phyloP scores from a whole-genome alignment of 2,113 vertebrate genomes.

The Silurus asotus region DNA sequence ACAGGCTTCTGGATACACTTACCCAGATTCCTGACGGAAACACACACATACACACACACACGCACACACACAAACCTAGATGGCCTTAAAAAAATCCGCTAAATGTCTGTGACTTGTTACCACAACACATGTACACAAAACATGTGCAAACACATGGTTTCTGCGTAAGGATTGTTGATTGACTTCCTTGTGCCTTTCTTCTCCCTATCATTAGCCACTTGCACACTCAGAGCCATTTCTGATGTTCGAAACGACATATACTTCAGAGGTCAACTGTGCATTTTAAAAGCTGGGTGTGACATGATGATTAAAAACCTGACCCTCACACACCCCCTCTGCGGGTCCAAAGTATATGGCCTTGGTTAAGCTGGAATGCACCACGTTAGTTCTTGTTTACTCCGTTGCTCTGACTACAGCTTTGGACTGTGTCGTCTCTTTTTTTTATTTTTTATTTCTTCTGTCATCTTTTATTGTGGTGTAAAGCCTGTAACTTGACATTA shows the following conservation, averaged over 20 bases:
- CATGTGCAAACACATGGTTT: neutral
- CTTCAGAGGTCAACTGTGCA: slow-evolving; percentile 18
- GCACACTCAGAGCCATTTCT: slow-evolving; percentile 8
- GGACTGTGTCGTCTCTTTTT: slow-evolving; percentile 3
- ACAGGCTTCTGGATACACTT: slow-evolving; percentile 17
- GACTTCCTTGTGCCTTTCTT: slow-evolving; percentile 8
- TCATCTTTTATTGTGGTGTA: neutral
- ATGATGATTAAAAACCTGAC: slow-evolving; percentile 36
- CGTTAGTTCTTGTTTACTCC: slow-evolving; percentile 34
- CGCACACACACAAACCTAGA: neutral
- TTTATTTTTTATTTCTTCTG: neutral
- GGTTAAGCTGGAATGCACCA: slow-evolving; percentile 37
- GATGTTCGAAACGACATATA: neutral
- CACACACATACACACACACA: neutral
- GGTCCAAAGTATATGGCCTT: slow-evolving; percentile 36
- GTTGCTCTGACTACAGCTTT: slow-evolving; percentile 34
- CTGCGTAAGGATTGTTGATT: slow-evolving; percentile 12
- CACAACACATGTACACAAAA: slow-evolving; percentile 10
- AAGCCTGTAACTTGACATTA: slow-evolving; percentile 1
- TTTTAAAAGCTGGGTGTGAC: slow-evolving; percentile 44
- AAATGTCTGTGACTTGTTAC: slow-evolving; percentile 4
- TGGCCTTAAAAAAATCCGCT: neutral
- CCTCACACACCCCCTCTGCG: slow-evolving; percentile 14
- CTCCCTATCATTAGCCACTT: slow-evolving; percentile 34
- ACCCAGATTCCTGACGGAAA: neutral